Conservation (phyloP, 2,113 vertebrate species). For the Notarius quadriscutis region DNA sequence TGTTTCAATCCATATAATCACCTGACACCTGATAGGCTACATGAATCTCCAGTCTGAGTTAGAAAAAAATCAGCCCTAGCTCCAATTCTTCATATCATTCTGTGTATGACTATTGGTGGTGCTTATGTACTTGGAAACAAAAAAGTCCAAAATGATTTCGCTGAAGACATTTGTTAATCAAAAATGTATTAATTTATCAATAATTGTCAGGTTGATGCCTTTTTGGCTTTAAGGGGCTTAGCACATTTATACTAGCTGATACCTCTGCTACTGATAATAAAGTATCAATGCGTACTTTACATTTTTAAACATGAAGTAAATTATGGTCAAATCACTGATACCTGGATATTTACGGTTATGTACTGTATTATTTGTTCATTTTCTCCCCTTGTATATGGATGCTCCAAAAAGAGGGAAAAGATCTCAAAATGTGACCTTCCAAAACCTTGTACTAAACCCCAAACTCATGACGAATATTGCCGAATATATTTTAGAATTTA, state of each 20-base stretch:
- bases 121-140: neutral
- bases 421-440: too few species aligned
- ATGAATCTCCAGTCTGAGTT: neutral
- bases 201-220: neutral
- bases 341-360: neutral
- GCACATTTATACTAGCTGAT: neutral
- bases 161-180: too few species aligned
- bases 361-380: neutral
- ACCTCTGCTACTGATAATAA: neutral
- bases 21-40: neutral
- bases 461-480: too few species aligned
- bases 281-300: neutral
- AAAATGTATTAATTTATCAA: too few species aligned
- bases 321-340: neutral
- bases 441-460: too few species aligned
- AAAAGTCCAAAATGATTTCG: neutral
- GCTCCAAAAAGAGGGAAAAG: too few species aligned
- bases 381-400: neutral
- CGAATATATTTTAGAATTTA: too few species aligned
- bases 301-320: neutral
- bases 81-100: neutral
- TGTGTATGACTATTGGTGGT: neutral
- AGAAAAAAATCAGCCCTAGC: neutral
- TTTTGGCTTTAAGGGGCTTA: neutral
- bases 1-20: neutral